Evolutionary conservation across 1,140 invertebrate species (phyloP), one percentile per base, ranked within the genome.

Genomic region (Tenebrio molitor): DNA sequence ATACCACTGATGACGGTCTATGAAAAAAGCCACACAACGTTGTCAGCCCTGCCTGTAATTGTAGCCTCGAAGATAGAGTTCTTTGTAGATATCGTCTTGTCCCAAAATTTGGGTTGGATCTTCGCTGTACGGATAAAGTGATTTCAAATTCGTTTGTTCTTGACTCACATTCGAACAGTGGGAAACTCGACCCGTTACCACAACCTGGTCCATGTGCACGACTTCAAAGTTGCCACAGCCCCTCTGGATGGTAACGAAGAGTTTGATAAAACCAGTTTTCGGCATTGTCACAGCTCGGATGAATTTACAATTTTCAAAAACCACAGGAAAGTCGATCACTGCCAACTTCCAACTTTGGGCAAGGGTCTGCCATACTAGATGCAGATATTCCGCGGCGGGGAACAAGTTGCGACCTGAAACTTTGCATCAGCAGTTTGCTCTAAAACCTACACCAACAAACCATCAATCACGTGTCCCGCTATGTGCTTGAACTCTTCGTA

Each of bases 361-460:
- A 80, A 0, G 94, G 93, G 82, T 95, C 92, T 95, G 93, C 96
- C 96, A 98, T 0, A 93, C 93, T 10, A 97, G 83, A 2, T 90
- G 83, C 66, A 94, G 78, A 79, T 93, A 99, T 17, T 95, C 95
- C 6, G 96, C 97, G 0, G 96, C 96, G 1, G 97, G 97, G 72
- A 94, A 92, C 0, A 98, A 80, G 74, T 94, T 92, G 76, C 95
- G 89, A 77, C 91, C 91, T 83, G 0, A 94, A 95, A 19, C 85
- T 83, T 83, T 94, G 89, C 80, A 89, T 97, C 46, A 92, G 88
- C 78, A 90, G 90, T 71, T 91, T 89, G 46, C 90, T 88, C 73
- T 92, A 89, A 4, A 82, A 82, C 0, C 3, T 4, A 23, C 89
- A 87, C 6, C 21, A 21, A 21, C 16, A 12, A 8, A 12, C n/a